A percentile compares a stretch with the other conserved stretches of the same genome.
These are phyloP conservation scores for Agrotis segetum DNA, from an alignment of 2,888 invertebrate species.

Conservation along the genomic window DNA sequence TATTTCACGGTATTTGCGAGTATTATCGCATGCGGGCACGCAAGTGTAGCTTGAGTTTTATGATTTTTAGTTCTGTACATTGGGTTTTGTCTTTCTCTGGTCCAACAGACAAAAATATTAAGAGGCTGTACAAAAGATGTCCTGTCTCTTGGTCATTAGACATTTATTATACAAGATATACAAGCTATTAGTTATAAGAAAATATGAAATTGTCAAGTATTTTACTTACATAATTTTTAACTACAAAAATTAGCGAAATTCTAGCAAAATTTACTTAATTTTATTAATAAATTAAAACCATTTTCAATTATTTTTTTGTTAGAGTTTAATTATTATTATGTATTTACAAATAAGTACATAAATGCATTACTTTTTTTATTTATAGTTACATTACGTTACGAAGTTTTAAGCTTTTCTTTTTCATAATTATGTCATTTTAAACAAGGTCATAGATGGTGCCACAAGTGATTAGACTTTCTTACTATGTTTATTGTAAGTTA, in stretches of 20 bases:
- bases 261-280: slow-evolving; percentile 21
- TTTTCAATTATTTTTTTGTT: too few species aligned
- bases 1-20: neutral
- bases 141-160: neutral
- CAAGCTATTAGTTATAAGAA: slow-evolving; percentile 4
- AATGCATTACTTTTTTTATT: neutral
- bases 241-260: slow-evolving; percentile 30
- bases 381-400: slow-evolving; percentile 1
- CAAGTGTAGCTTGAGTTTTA: neutral
- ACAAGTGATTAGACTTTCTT: neutral
- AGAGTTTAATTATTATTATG: neutral
- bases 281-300: slow-evolving; percentile 1
- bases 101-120: neutral
- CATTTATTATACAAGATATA: neutral
- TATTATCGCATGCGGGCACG: slow-evolving; percentile 15
- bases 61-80: neutral
- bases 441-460: slow-evolving; percentile 2
- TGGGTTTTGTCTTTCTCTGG: neutral
- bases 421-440: neutral
- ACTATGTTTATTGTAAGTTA: neutral
- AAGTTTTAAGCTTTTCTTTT: neutral
- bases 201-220: slow-evolving; percentile 15
- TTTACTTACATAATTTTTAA: slow-evolving; percentile 22
- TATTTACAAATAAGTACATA: slow-evolving; percentile 37
- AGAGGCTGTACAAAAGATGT: slow-evolving; percentile 1